phyloP scores from a whole-genome alignment of 1,140 invertebrate genomes.

The Anadara kagoshimensis region DNA sequence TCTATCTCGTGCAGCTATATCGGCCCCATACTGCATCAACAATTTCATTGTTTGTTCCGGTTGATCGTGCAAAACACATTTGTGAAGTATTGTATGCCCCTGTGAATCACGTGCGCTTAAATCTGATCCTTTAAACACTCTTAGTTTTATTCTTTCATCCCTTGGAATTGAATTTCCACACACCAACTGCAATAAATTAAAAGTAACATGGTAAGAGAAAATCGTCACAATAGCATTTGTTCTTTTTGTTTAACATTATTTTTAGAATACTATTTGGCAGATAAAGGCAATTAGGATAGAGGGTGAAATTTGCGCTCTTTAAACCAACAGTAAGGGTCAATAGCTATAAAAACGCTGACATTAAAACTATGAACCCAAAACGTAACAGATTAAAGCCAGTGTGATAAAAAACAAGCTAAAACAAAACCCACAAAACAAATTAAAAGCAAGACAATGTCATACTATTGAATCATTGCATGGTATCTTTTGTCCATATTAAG shows the following conservation, averaged over 20 bases:
- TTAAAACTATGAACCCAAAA: too few species aligned
- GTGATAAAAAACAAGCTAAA: too few species aligned
- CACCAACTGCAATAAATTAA: conserved; percentile 46
- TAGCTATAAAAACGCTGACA: too few species aligned
- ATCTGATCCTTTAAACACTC: conserved; percentile 52
- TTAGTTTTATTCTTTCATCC: conserved; percentile 52
- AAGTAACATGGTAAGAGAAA: neutral
- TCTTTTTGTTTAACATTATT: neutral
- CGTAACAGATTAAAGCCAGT: too few species aligned
- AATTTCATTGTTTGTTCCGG: conserved; percentile 39
- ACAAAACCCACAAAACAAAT: too few species aligned
- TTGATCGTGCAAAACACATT: conserved; percentile 44
- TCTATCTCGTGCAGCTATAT: conserved; percentile 53
- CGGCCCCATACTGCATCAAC: conserved; percentile 46
- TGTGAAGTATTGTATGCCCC: conserved; percentile 58
- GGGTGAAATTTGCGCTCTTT: too few species aligned
- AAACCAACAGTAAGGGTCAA: too few species aligned
- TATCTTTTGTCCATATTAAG: too few species aligned
- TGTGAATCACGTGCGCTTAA: conserved; percentile 44
- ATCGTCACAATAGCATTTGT: neutral
- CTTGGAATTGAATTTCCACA: conserved; percentile 45
- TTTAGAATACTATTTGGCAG: neutral
- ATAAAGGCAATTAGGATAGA: too few species aligned
- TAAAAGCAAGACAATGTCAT: too few species aligned
- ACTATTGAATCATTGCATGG: too few species aligned